Conservation (phyloP, 2,888 invertebrate species). For the Drosophila ezoana region DNA sequence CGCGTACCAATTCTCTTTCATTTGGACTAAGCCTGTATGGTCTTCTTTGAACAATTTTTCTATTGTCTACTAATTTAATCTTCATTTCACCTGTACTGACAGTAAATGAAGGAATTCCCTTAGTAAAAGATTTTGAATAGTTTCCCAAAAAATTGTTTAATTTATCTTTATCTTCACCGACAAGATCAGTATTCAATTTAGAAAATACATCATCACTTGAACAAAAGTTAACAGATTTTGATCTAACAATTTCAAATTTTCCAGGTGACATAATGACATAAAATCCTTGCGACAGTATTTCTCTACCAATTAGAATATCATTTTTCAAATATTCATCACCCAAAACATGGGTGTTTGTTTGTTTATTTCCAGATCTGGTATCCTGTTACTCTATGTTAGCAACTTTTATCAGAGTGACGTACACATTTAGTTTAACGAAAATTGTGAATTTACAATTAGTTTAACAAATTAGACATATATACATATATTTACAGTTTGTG, state of each 20-base stretch:
- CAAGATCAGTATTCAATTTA: not conserved
- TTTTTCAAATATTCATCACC: not conserved
- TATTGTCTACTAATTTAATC: not conserved
- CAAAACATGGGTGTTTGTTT: too few relatives aligned
- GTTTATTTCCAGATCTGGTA: too few relatives aligned
- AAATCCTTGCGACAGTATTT: not conserved
- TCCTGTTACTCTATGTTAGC: too few relatives aligned
- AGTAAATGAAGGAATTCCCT: not conserved
- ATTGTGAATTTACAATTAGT: too few relatives aligned
- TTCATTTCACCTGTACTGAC: not conserved
- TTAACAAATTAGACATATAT: too few relatives aligned
- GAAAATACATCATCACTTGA: not conserved
- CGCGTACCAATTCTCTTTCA: not conserved
- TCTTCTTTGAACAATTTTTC: conserved; percentile 1
- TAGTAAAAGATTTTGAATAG: too few relatives aligned
- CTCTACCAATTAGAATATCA: not conserved
- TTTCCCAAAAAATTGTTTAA: too few relatives aligned
- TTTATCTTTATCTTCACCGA: not conserved
- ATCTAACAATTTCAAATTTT: not conserved
- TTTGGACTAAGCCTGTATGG: conserved; percentile 2
- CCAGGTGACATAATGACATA: not conserved
- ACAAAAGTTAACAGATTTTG: not conserved
- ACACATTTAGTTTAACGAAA: too few relatives aligned
- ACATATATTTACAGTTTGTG: too few relatives aligned
- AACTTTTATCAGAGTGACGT: too few relatives aligned